phyloP scores from a whole-genome alignment of 2,888 invertebrate species.

The Pachymerium ferrugineum region DNA sequence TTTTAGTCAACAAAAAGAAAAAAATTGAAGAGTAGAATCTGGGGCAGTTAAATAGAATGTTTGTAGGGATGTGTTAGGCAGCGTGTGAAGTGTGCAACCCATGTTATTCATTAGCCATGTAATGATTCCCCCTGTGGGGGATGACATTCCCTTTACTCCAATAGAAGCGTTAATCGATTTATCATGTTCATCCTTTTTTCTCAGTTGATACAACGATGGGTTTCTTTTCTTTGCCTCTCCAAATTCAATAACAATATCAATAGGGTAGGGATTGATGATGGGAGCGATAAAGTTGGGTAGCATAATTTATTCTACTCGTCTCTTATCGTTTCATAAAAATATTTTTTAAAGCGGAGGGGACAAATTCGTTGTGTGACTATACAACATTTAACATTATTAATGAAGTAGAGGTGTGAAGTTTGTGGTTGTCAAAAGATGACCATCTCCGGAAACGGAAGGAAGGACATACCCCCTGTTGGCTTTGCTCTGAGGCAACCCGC shows the following conservation, averaged over 20 bases:
- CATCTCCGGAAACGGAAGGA: neutral
- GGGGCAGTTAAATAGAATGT: slow-evolving; percentile 10
- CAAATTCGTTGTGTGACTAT: neutral
- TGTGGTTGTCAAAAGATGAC: slow-evolving; percentile 7
- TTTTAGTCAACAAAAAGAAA: slow-evolving; percentile 10
- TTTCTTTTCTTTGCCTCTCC: slow-evolving; percentile 8
- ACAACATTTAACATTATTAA: neutral
- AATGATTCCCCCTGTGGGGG: slow-evolving; percentile 20
- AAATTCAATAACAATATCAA: slow-evolving; percentile 23
- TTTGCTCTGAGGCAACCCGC: neutral
- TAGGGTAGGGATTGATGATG: neutral
- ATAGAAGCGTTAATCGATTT: slow-evolving; percentile 20
- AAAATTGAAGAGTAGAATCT: neutral
- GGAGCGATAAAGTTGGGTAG: neutral
- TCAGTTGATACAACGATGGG: slow-evolving; percentile 14
- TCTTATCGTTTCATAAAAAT: neutral
- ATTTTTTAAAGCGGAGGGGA: neutral
- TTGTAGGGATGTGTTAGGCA: slow-evolving; percentile 19
- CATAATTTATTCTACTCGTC: neutral
- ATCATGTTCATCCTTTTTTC: slow-evolving; percentile 19
- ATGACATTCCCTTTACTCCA: slow-evolving; percentile 3
- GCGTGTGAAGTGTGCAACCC: slow-evolving; percentile 24
- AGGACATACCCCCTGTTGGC: neutral
- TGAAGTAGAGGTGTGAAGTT: too few relatives aligned
- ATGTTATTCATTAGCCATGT: slow-evolving; percentile 27